Evolutionary conservation across 2,113 vertebrate species (phyloP).

Genomic region (Corapipo altera): DNA sequence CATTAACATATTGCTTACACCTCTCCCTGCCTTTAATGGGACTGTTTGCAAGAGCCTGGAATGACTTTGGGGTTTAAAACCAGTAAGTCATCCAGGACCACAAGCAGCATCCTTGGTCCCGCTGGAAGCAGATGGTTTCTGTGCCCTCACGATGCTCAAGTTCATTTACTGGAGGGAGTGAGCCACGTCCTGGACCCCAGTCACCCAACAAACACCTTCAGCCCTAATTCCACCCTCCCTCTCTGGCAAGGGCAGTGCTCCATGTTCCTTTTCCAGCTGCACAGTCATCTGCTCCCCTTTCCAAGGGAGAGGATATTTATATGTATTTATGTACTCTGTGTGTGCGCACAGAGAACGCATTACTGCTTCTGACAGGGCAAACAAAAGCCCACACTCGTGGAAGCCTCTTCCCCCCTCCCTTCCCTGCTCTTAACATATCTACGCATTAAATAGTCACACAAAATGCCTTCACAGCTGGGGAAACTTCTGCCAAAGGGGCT

Average conservation of each 20-base stretch:
- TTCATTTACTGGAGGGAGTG: neutral
- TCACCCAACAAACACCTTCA: neutral
- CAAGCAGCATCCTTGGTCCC: neutral
- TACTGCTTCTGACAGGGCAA: neutral
- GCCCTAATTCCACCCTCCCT: neutral
- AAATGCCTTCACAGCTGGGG: neutral
- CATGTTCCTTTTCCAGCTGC: neutral
- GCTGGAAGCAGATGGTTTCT: neutral
- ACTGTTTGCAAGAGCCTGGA: neutral
- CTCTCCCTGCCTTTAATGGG: neutral
- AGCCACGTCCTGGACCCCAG: neutral
- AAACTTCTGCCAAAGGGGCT: neutral
- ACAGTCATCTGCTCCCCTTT: neutral
- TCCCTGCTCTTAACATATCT: neutral
- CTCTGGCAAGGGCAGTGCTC: neutral
- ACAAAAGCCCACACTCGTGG: neutral
- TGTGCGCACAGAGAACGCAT: rapidly evolving
- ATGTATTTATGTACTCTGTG: neutral
- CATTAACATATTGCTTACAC: neutral
- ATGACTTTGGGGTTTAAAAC: neutral
- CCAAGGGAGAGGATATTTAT: neutral
- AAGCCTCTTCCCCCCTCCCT: neutral
- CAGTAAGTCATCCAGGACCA: neutral
- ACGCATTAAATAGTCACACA: neutral
- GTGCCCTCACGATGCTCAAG: rapidly evolving